phyloP scores from a whole-genome alignment of 2,888 invertebrate genomes.

The Cataglyphis cursor region DNA sequence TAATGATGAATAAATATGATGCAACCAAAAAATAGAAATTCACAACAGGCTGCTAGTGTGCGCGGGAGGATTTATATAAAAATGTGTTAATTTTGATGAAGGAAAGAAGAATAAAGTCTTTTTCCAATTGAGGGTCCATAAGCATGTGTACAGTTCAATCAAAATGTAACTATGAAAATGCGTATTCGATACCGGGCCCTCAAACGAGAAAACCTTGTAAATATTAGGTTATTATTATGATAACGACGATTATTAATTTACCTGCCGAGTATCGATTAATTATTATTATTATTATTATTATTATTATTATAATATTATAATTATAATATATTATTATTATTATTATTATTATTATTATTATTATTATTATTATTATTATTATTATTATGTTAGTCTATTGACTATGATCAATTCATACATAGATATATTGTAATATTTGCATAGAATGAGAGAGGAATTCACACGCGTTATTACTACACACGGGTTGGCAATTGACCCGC shows the following conservation, averaged over 20 bases:
- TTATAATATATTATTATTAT: slow-evolving; percentile 77
- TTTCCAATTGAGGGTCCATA: slow-evolving; percentile 77
- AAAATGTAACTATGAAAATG: slow-evolving; percentile 79
- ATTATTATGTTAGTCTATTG: slow-evolving; percentile 71
- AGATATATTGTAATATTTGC: slow-evolving; percentile 80
- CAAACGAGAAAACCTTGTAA: slow-evolving; percentile 82
- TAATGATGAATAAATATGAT: slow-evolving; percentile 71
- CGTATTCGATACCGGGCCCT: slow-evolving; percentile 79
- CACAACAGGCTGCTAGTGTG: slow-evolving; percentile 79
- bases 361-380: slow-evolving; percentile 72
- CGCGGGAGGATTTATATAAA: slow-evolving; percentile 80
- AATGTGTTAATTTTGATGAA: slow-evolving; percentile 79
- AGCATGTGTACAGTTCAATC: slow-evolving; percentile 83
- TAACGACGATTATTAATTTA: slow-evolving; percentile 83
- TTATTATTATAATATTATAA: slow-evolving; percentile 71
- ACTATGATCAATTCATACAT: slow-evolving; percentile 67
- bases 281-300: slow-evolving; percentile 79
- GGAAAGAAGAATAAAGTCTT: slow-evolving; percentile 65
- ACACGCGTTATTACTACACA: slow-evolving; percentile 68
- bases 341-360: slow-evolving; percentile 73
- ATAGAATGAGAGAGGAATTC: slow-evolving; percentile 67
- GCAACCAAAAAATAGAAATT: slow-evolving; percentile 80
- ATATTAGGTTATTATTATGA: slow-evolving; percentile 84
- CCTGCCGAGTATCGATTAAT: slow-evolving; percentile 85
- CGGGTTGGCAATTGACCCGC: slow-evolving; percentile 54